phyloP scores from a whole-genome alignment of 2,888 invertebrate genomes.

The Apamea monoglypha region DNA sequence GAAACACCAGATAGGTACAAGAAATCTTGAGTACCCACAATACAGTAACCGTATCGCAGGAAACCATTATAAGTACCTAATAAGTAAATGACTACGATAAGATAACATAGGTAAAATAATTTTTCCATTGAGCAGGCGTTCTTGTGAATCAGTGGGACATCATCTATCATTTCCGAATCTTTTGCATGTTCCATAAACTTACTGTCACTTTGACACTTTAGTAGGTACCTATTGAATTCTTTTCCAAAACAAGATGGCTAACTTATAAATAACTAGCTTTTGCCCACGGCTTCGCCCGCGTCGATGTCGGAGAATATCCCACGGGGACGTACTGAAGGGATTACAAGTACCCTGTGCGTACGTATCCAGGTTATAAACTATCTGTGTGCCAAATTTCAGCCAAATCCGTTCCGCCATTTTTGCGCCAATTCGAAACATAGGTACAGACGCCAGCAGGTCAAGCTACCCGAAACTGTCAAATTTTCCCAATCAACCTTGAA shows the following conservation, averaged over 20 bases:
- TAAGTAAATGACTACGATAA: not conserved
- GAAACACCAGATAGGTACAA: not conserved
- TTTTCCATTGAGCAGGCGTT: not conserved
- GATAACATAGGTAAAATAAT: not conserved
- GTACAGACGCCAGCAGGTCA: no score
- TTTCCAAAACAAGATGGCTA: not conserved
- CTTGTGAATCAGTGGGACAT: not conserved
- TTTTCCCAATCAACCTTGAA: no score
- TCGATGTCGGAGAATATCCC: no score
- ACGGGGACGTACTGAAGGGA: no score
- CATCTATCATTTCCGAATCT: not conserved
- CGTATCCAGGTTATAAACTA: no score
- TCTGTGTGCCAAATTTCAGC: not conserved
- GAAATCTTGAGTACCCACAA: not conserved
- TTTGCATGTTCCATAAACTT: not conserved
- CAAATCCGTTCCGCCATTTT: not conserved
- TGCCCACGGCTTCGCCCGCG: no score
- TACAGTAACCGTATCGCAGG: not conserved
- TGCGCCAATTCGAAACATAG: no score
- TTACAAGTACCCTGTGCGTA: no score
- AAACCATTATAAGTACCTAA: constrained; percentile 2
- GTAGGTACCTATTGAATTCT: not conserved
- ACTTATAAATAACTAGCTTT: not conserved
- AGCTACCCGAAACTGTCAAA: no score
- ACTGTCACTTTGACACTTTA: not conserved